phyloP scores from a whole-genome alignment of 2,888 invertebrate species.

The Cataglyphis albicans region DNA sequence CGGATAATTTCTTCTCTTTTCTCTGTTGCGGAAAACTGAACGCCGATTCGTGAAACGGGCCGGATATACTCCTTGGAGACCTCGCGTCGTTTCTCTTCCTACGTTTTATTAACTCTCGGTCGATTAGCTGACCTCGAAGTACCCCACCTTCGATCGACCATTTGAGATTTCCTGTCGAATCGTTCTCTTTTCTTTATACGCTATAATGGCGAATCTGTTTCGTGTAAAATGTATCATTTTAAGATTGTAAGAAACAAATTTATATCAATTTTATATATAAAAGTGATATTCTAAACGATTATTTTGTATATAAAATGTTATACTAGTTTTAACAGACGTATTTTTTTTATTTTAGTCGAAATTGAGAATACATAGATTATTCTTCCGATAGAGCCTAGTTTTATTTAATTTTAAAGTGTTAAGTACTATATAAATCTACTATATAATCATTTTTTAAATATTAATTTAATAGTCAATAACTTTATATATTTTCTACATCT shows the following conservation, averaged over 20 bases:
- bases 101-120: constrained; percentile 75
- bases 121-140: constrained; percentile 73
- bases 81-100: constrained; percentile 66
- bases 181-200: constrained; percentile 62
- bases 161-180: constrained; percentile 70
- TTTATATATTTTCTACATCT: background rate
- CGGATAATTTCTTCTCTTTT: constrained; percentile 73
- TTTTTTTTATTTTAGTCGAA: background rate
- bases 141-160: constrained; percentile 62
- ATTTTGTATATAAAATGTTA: background rate
- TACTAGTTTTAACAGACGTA: background rate
- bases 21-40: constrained; percentile 43
- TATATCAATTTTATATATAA: background rate
- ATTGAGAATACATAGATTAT: background rate
- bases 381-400: background rate
- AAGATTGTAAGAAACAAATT: constrained; percentile 11
- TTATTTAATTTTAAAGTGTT: background rate
- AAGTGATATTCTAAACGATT: background rate
- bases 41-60: constrained; percentile 46
- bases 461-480: background rate
- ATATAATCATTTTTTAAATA: background rate
- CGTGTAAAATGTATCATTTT: constrained; percentile 12
- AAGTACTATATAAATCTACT: background rate
- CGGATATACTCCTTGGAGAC: constrained; percentile 66
- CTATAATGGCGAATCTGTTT: constrained; percentile 50